Evolutionary conservation across 1,140 invertebrate genomes (phyloP), one percentile per base, ranked within the genome.

Genomic region (Anoplophora glabripennis): DNA sequence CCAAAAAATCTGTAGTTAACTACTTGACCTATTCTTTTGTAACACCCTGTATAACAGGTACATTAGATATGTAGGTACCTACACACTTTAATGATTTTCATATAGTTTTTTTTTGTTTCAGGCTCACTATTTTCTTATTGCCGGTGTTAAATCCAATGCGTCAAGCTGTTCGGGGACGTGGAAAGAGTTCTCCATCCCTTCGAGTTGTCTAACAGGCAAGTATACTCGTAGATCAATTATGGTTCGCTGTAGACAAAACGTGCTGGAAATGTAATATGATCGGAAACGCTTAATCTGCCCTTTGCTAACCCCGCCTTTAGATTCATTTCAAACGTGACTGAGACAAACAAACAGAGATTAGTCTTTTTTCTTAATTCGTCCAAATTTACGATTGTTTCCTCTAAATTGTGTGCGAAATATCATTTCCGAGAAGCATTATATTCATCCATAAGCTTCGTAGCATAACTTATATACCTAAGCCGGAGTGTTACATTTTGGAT

Each of bases 141-240:
- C 42, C n/a, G 35, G 21, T 53, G 68, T 70, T 68, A 51, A 71
- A 72, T 64, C 66, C 68, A 76, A 76, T 75, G 73, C 73, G 64
- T 75, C 75, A 76, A 76, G 67, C 75, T 76, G 75, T 76, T 75
- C 73, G 73, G 71, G 56, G 75, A 76, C 75, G 75, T 76, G 75
- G 75, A 76, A 64, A 68, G 73, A 69, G 68, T 73, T 66, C 63
- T 75, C 53, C 72, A 75, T 68, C 73, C 73, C 66, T 76, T 75
- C 72, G 75, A 76, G 72, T 69, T 76, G 72, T 74, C 75, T 70
- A 76, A 70, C 71, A 76, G 75, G 75, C 75, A 49, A 48, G 52
- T 28, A 34, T 36, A 17, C 21, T 28, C 21, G 21, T 28, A 28
- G 21, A 41, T 12, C 38, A n/a, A 41, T 12, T 12, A 17, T 41